A percentile compares a stretch with the other conserved stretches of the same genome.
Evolutionary conservation across 2,888 invertebrate genomes (phyloP).

Genomic region (Cacoxenus indagator): DNA sequence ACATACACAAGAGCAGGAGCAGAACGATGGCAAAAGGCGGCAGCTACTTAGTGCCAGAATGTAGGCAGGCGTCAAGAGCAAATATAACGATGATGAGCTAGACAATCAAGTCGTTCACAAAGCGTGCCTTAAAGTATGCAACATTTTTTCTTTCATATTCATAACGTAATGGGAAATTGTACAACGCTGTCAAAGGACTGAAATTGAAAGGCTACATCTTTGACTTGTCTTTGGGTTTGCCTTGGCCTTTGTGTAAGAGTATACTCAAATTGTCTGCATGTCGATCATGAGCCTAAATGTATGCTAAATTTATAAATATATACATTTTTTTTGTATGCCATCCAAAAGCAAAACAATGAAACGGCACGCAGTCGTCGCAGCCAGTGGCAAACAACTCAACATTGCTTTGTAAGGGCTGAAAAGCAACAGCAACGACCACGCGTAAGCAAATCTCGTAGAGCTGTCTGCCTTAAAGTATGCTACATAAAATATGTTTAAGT

Average conservation of each 20-base stretch:
- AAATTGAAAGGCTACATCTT: not conserved
- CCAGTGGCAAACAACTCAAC: conserved; percentile 20
- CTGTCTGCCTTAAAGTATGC: conserved; percentile 40
- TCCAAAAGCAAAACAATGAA: conserved; percentile 4
- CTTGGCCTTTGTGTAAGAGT: not conserved
- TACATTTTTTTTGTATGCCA: not conserved
- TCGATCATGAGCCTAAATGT: not conserved
- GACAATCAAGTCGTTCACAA: conserved; percentile 8
- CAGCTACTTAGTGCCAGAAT: not conserved
- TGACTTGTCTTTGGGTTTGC: not conserved
- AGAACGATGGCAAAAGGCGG: no score
- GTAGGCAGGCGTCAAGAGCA: not conserved
- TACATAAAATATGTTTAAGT: conserved; percentile 38
- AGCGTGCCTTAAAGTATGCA: conserved; percentile 21
- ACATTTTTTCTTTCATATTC: conserved; percentile 33
- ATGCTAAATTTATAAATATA: not conserved
- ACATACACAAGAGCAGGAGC: no score
- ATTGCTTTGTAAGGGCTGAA: conserved; percentile 2
- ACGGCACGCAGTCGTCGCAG: conserved; percentile 29
- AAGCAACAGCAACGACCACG: not conserved
- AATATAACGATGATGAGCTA: not conserved
- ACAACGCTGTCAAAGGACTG: conserved; percentile 11
- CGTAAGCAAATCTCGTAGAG: not conserved
- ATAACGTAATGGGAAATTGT: not conserved
- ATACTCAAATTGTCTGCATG: not conserved